A percentile compares a stretch with the other conserved stretches of the same genome.
These are phyloP conservation scores for Drosophila birchii DNA, from an alignment of 2,888 invertebrate species.

Conservation along the genomic window DNA sequence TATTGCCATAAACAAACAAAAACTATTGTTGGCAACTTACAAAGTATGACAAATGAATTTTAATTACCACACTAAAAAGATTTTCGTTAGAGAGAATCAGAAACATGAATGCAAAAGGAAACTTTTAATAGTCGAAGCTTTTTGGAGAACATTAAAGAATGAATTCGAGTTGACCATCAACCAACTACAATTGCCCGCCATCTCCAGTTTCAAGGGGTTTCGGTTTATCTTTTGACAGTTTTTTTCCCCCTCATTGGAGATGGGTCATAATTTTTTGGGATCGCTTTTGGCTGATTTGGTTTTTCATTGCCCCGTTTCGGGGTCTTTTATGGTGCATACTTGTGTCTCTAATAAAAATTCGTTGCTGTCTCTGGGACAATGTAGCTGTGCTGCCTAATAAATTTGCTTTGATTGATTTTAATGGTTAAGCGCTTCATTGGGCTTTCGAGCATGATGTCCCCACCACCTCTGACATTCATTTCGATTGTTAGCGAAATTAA, in stretches of 20 bases:
- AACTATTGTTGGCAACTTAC: slow-evolving; percentile 56
- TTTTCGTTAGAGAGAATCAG: slow-evolving; percentile 6
- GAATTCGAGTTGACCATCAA: slow-evolving; percentile 55
- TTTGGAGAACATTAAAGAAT: slow-evolving; percentile 51
- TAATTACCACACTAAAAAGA: slow-evolving; percentile 68
- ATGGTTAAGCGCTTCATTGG: slow-evolving; percentile 83
- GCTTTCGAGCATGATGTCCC: slow-evolving; percentile 70
- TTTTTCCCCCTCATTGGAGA: slow-evolving; percentile 34
- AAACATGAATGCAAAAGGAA: slow-evolving; percentile 19
- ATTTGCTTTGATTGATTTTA: slow-evolving; percentile 83
- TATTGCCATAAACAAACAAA: slow-evolving; percentile 37
- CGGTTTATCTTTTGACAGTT: slow-evolving; percentile 68
- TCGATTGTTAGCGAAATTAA: slow-evolving; percentile 81
- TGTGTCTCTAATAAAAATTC: slow-evolving; percentile 74
- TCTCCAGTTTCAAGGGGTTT: slow-evolving; percentile 67
- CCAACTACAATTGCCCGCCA: slow-evolving; percentile 35
- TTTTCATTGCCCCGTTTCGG: slow-evolving; percentile 65
- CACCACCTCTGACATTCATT: slow-evolving; percentile 35
- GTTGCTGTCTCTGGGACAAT: slow-evolving; percentile 62
- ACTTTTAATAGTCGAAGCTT: slow-evolving; percentile 29
- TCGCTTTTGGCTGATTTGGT: slow-evolving; percentile 76
- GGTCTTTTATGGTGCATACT: slow-evolving; percentile 67
- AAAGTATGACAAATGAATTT: slow-evolving; percentile 78
- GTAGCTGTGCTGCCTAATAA: slow-evolving; percentile 80
- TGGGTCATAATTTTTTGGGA: slow-evolving; percentile 68